Percentiles rank a stretch among this genome's conserved stretches.
Conservation (phyloP, 1,140 invertebrate genomes). For the Uloborus diversus region DNA sequence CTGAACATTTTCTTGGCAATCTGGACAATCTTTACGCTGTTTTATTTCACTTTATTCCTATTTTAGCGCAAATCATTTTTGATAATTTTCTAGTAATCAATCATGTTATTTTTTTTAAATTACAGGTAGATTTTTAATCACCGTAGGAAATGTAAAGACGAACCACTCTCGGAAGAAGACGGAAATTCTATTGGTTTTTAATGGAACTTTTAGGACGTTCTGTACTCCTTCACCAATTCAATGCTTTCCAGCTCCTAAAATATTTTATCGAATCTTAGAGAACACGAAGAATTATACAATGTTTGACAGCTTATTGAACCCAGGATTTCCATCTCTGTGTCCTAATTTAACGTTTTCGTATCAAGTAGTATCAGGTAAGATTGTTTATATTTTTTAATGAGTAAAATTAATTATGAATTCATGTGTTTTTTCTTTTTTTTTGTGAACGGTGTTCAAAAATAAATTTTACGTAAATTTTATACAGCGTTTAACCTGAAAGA, state of each 20-base stretch:
- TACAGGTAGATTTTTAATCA: too few relatives aligned
- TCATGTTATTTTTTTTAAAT: too few relatives aligned
- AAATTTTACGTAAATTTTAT: background rate
- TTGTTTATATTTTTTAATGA: too few relatives aligned
- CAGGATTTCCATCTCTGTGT: background rate
- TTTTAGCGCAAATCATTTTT: too few relatives aligned
- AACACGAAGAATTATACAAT: background rate
- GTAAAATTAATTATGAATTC: too few relatives aligned
- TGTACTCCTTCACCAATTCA: background rate
- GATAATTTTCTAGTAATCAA: too few relatives aligned
- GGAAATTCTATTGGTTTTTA: constrained; percentile 1
- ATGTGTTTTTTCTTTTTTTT: background rate
- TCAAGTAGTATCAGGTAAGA: constrained; percentile 2
- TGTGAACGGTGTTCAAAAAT: background rate
- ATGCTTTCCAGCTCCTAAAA: background rate
- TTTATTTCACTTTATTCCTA: too few relatives aligned
- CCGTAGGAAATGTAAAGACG: background rate
- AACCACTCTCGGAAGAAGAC: background rate
- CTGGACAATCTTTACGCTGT: too few relatives aligned
- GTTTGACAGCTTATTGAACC: constrained; percentile 18
- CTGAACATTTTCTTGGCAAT: too few relatives aligned
- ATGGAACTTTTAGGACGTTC: background rate
- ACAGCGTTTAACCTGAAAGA: too few relatives aligned
- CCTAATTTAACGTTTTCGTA: background rate
- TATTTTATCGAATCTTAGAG: background rate